phyloP scores from a whole-genome alignment of 1,140 invertebrate genomes.

The Leptonema lineaticorne region DNA sequence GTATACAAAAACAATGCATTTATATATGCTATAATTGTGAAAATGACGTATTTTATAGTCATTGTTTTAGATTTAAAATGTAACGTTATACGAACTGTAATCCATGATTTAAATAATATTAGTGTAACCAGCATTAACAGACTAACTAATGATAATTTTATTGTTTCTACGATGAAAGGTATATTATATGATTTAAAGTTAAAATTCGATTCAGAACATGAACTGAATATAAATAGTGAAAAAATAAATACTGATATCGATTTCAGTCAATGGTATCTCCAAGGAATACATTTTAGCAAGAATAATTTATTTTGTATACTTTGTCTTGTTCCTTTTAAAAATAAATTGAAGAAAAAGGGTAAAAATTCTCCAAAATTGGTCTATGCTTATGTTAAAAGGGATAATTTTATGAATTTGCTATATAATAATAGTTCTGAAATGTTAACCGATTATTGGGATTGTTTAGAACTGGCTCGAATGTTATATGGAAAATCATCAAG shows the following conservation, averaged over 20 bases:
- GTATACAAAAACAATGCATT: not conserved
- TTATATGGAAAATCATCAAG: not conserved
- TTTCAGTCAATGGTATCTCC: not conserved
- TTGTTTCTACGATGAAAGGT: not conserved
- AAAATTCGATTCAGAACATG: not conserved
- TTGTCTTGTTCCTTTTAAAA: not conserved
- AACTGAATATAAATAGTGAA: not conserved
- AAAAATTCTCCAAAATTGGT: not conserved
- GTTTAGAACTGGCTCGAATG: not conserved
- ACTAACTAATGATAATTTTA: not conserved
- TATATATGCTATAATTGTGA: not conserved
- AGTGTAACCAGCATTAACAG: not conserved
- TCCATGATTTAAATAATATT: not conserved
- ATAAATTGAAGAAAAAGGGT: not conserved
- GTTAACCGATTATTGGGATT: not conserved
- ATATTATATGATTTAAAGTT: not conserved
- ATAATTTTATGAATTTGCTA: not conserved
- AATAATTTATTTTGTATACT: not conserved
- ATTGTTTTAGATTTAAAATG: not conserved
- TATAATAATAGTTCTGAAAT: not conserved
- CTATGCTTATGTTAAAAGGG: not conserved
- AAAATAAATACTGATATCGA: not conserved
- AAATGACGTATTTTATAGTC: not conserved
- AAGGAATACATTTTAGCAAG: not conserved
- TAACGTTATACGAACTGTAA: not conserved